Percentiles rank a stretch among this genome's conserved stretches.
Evolutionary conservation across 2,113 vertebrate species (phyloP).

Genomic region (Echinops telfairi): DNA sequence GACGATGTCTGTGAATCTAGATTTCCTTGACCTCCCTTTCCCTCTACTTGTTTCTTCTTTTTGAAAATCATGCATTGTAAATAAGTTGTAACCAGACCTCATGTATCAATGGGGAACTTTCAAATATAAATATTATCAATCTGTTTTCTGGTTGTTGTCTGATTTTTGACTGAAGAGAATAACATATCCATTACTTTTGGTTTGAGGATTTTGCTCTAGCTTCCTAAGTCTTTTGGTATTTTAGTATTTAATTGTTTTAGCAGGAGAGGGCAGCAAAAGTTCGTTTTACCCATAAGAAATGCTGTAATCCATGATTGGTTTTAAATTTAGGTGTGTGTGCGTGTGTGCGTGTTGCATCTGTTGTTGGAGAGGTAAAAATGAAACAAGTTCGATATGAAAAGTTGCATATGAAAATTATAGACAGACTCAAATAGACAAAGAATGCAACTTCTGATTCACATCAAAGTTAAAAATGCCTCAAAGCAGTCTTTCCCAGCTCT

Average conservation of each 20-base stretch:
- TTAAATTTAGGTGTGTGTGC: conserved; percentile 59
- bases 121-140: conserved; percentile 88
- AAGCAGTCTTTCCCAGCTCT: conserved; percentile 72
- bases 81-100: conserved; percentile 88
- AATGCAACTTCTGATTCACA: conserved; percentile 82
- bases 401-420: conserved; percentile 85
- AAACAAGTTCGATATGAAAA: conserved; percentile 86
- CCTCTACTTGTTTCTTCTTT: conserved; percentile 42
- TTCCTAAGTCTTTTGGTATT: conserved; percentile 81
- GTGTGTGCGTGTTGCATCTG: conserved; percentile 37
- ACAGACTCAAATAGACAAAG: conserved; percentile 81
- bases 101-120: conserved; percentile 85
- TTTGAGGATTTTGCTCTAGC: conserved; percentile 83
- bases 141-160: conserved; percentile 86
- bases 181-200: conserved; percentile 83
- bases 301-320: conserved; percentile 78
- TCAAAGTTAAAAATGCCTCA: conserved; percentile 79
- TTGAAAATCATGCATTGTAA: conserved; percentile 85
- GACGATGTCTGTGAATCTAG: conserved; percentile 76
- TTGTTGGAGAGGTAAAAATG: conserved; percentile 76
- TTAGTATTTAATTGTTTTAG: conserved; percentile 88
- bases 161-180: conserved; percentile 86
- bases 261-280: conserved; percentile 91
- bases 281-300: conserved; percentile 85
- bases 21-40: conserved; percentile 57